Base-by-base conservation (phyloP, 2,113 vertebrate genomes). In the Piliocolobus tephrosceles region DNA sequence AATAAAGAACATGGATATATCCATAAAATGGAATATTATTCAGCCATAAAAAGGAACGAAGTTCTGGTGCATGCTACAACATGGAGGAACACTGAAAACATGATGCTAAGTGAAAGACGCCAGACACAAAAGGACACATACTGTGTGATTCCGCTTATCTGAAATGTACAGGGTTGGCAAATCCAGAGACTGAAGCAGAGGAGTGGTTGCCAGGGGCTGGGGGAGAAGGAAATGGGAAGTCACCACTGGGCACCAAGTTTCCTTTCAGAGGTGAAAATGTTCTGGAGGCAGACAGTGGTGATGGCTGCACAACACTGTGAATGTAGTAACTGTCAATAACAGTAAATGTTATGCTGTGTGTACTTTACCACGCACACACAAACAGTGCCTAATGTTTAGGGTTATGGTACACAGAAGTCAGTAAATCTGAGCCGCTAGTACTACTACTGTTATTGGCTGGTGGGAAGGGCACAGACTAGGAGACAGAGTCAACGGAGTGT, bases 381-480 rank as follows among this genome's bases (percentile, higher is more conserved):
- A 22, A 8, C 2, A 22, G 38, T 6, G 8, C 80, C 32, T 18
- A 7, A 8, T 16, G 66, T 10, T 13, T 23, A 23, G 5, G 14
- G 5, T 4, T 12, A 8, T 1, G 27, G 61, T 3, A 17, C 58
- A 35, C 2, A 16, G 12, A 32, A n/a, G 23, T 32, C 20, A 17
- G 43, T 11, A 38, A 57, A 27, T 55, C 50, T 25, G 52, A 84
- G 52, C 45, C 10, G 22, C 72, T 11, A 1, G 2, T 18, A 16
- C 47, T 20, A 2, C 2, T 23, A 20, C 35, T n/a, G 0, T 2
- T 1, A 14, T 2, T 6, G 38, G 27, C 47, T 5, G 16, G 13
- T 58, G n/a, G 17, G 40, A 58, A 64, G 43, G 38, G 9, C 30
- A 30, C 40, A 23, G 43, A 7, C 2, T 20, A 38, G 43, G 30